Percentiles rank a stretch among this genome's conserved stretches.
These are phyloP conservation scores for Bradypodion ventrale DNA, from an alignment of 2,797 vertebrate genomes.

Conservation along the genomic window DNA sequence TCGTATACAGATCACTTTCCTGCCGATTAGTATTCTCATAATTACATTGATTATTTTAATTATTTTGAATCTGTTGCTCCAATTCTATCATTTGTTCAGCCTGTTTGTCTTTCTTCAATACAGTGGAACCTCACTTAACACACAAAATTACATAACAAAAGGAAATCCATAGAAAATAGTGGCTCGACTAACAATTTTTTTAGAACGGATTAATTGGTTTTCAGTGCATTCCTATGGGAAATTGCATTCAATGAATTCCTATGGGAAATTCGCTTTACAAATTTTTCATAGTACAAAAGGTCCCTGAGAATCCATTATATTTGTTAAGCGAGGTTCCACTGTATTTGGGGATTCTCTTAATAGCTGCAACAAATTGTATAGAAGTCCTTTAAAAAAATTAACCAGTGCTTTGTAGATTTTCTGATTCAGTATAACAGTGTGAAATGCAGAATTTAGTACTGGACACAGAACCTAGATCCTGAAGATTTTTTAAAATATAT, in stretches of 20 bases:
- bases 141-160: no score
- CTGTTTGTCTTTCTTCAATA: background rate
- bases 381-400: background rate
- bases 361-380: background rate
- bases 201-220: no score
- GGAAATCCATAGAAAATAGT: no score
- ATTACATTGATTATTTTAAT: background rate
- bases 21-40: background rate
- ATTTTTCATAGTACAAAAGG: no score
- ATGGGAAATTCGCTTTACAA: no score
- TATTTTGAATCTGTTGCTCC: background rate
- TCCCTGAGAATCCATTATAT: no score
- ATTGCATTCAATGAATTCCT: no score
- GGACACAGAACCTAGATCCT: background rate
- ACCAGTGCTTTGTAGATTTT: background rate
- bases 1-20: background rate
- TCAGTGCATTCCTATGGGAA: no score
- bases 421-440: background rate
- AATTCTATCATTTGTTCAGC: background rate
- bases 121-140: no score
- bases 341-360: background rate
- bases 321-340: no score
- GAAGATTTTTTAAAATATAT: background rate
- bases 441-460: background rate
- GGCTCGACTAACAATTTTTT: no score